phyloP scores from a whole-genome alignment of 2,113 vertebrate species.

The Protobothrops flavoviridis region DNA sequence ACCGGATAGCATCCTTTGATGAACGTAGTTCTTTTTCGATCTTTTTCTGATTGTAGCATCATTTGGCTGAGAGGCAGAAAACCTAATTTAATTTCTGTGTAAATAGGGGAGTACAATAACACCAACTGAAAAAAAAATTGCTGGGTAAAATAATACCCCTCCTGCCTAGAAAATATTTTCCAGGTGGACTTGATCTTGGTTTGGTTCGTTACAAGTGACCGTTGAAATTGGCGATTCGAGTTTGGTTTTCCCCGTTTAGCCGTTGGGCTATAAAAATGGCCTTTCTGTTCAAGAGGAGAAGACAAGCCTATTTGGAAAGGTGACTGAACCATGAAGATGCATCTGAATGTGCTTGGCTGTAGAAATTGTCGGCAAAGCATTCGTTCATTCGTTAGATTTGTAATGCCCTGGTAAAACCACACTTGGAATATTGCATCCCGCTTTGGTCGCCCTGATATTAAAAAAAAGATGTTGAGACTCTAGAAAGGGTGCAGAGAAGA shows the following conservation, averaged over 20 bases:
- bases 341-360: background rate
- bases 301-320: slow-evolving; percentile 55
- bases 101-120: background rate
- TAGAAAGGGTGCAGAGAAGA: background rate
- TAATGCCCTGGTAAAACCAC: background rate
- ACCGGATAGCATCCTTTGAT: background rate
- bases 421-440: background rate
- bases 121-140: background rate
- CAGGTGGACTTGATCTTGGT: background rate
- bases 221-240: slow-evolving; percentile 19
- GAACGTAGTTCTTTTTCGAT: background rate
- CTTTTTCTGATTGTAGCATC: background rate
- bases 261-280: slow-evolving; percentile 64
- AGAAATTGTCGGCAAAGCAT: background rate
- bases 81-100: background rate
- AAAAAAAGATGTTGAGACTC: background rate
- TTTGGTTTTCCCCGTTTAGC: slow-evolving; percentile 27
- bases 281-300: slow-evolving; percentile 62
- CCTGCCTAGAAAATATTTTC: background rate
- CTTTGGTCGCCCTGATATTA: background rate
- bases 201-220: background rate
- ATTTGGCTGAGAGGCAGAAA: background rate
- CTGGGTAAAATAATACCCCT: background rate
- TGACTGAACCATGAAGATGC: background rate
- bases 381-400: slow-evolving; percentile 9